Base-by-base conservation (phyloP, 2,113 vertebrate genomes). In the Neodon shergylaensis region DNA sequence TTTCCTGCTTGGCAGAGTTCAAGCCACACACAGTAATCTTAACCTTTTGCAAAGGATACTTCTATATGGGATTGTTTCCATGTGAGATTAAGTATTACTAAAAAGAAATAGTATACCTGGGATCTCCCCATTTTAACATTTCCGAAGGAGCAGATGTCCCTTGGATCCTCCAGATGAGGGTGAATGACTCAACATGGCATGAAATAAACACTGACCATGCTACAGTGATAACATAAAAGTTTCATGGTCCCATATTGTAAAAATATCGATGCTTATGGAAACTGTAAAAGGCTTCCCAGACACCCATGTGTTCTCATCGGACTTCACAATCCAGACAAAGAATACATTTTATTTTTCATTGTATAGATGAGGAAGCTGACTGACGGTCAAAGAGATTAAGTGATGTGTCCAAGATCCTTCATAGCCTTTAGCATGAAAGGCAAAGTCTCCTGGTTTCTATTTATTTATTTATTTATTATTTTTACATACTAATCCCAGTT, bases 361-460 rank as follows among this genome's bases (percentile, higher is more conserved):
- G 94, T 96, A 49, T 24, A 31, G 22, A 77, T 82, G 74, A 93
- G 16, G 19, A 91, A 88, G 24, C 36, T 78, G 83, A 73, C 36
- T 78, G 83, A 78, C 1, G 7, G 26, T 81, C 72, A 58, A 85
- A 90, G 28, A 82, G 31, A 78, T 74, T 76, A 82, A 92, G 7
- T 90, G 70, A 88, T 14, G 47, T 92, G 49, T 21, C 65, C 28
- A 73, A 58, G 65, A n/a, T 95, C 91, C 85, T 63, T 61, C 16
- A 91, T 78, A 78, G 65, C 72, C 63, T 92, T 36, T 10, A 1
- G 19, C 90, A 68, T 89, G 58, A 2, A 84, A 83, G 12, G 84
- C 28, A 52, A 86, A 47, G 52, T 90, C 68, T 78, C 88, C 54
- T 78, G 39, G 70, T 17, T 85, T 44, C 61, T 81, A 54, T 16